Evolutionary conservation across 1,140 invertebrate species (phyloP), one percentile per base, ranked within the genome.

Genomic region (Trichoplusia ni): DNA sequence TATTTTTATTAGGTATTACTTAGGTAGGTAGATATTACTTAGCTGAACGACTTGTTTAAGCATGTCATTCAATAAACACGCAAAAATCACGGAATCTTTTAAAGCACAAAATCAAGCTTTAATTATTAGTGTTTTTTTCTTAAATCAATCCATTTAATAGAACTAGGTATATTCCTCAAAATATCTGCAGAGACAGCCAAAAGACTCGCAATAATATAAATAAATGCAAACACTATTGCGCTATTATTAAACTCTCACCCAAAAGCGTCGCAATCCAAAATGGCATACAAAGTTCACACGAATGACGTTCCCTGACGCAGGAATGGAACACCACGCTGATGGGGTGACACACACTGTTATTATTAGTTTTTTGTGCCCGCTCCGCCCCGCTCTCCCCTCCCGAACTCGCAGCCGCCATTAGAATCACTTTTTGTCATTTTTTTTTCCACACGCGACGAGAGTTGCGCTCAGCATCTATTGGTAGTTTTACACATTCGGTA

Each of bases 321-420:
- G 67, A 70, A 61, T 78, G 77, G 79, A 71, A 81, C 68, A 53
- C 51, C 67, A 74, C 72, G 60, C 73, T 85, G 81, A 86, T 87
- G 81, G 85, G 82, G 85, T 87, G 84, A 86, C 83, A 84, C 80
- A 82, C 81, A 64, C 75, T 80, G 87, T 86, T 90, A 90, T 90
- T 90, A 89, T 90, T 90, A 90, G 87, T 90, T 89, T 89, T 88
- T 87, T 85, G 79, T 81, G 54, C 78, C 84, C 82, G 77, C 82
- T 81, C 72, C 59, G 47, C 60, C 37, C 59, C 60, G 38, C 77
- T 74, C 75, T n/a, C 54, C 79, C 75, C 70, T 71, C 63, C 70
- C 72, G 56, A 59, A 44, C 47, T 64, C 42, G 62, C 72, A 66
- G 79, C 79, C 77, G 83, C 85, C 85, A 88, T 77, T 77, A 80